Percentiles rank a stretch among this genome's conserved stretches.
Evolutionary conservation across 2,888 invertebrate genomes (phyloP).

Genomic region (Lepidochrysops patricia): DNA sequence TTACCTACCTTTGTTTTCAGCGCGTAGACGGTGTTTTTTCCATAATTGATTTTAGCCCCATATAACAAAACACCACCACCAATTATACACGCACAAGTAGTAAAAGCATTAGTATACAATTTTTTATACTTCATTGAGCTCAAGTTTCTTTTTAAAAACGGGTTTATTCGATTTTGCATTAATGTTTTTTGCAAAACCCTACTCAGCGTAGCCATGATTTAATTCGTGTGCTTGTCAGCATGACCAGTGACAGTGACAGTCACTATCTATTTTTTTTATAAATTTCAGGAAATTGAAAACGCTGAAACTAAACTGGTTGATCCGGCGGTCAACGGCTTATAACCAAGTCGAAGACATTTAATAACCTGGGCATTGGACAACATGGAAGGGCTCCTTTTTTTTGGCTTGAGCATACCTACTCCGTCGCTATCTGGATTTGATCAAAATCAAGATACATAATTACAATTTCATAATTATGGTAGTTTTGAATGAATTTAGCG

Average conservation of each 20-base stretch:
- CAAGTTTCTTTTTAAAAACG: conserved; percentile 46
- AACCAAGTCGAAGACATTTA: too few species aligned
- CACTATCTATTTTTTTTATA: background rate
- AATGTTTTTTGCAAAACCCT: conserved; percentile 59
- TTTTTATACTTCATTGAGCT: conserved; percentile 45
- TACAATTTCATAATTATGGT: too few species aligned
- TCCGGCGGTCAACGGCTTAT: too few species aligned
- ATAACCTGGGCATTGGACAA: too few species aligned
- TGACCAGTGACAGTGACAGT: conserved; percentile 37
- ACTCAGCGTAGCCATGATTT: conserved; percentile 70
- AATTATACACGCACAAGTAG: conserved; percentile 59
- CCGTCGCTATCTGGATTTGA: too few species aligned
- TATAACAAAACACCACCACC: conserved; percentile 57
- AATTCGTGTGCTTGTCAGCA: conserved; percentile 52
- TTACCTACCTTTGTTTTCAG: conserved; percentile 71
- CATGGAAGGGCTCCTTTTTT: too few species aligned
- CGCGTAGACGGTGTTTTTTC: conserved; percentile 56
- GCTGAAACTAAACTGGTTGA: background rate
- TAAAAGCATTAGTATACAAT: conserved; percentile 41
- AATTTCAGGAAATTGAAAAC: background rate
- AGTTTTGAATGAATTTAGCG: too few species aligned
- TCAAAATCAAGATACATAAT: too few species aligned
- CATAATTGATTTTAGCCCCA: conserved; percentile 44
- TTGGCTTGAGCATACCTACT: too few species aligned
- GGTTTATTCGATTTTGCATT: conserved; percentile 50